These are phyloP conservation scores for Plutella xylostella DNA, from an alignment of 2,888 invertebrate genomes.

Conservation along the genomic window DNA sequence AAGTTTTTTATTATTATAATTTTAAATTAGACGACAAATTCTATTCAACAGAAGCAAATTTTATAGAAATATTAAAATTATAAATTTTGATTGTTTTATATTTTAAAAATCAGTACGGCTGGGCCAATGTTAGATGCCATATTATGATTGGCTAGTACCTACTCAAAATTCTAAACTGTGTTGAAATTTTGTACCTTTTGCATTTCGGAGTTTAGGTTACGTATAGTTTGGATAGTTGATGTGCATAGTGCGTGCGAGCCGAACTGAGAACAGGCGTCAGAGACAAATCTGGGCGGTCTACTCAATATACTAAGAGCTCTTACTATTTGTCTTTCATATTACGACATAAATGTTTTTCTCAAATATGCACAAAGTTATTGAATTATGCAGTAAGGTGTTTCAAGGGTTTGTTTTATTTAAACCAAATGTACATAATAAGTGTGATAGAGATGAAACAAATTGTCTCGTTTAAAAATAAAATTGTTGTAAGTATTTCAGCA, in stretches of 20 bases:
- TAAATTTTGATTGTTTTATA: too few species aligned
- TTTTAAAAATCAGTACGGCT: constrained; percentile 1
- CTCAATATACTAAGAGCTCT: constrained; percentile 37
- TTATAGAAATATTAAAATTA: neutral
- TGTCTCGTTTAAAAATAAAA: constrained; percentile 67
- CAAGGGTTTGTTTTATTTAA: constrained; percentile 65
- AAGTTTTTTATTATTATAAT: neutral
- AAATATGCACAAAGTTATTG: constrained; percentile 67
- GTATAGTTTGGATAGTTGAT: constrained; percentile 27
- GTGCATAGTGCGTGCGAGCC: too few species aligned
- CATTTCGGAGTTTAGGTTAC: constrained; percentile 45
- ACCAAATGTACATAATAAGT: constrained; percentile 69
- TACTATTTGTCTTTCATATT: constrained; percentile 34
- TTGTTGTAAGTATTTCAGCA: constrained; percentile 54
- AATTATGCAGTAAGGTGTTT: constrained; percentile 58
- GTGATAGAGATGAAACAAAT: constrained; percentile 65
- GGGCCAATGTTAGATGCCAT: constrained; percentile 17
- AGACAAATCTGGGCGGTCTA: constrained; percentile 38
- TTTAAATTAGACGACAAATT: neutral
- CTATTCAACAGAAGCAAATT: neutral
- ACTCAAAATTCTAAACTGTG: constrained; percentile 28
- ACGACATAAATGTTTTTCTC: constrained; percentile 55
- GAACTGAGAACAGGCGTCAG: constrained; percentile 32
- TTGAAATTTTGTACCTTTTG: constrained; percentile 43
- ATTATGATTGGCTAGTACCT: constrained; percentile 31